These are phyloP conservation scores for Chironomus tepperi DNA, from an alignment of 1,140 invertebrate species.

Conservation along the genomic window DNA sequence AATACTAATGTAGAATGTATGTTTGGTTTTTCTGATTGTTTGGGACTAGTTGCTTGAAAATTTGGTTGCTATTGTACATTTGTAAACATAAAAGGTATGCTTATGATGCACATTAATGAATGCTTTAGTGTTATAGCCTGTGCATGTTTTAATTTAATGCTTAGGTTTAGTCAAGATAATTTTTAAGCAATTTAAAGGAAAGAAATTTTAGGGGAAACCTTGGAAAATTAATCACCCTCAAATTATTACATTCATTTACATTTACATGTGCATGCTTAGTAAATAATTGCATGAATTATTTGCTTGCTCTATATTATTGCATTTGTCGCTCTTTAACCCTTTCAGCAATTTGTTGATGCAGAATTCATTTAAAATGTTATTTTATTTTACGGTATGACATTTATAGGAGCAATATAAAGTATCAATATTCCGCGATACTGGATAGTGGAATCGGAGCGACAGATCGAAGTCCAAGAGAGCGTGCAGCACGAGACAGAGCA, in stretches of 20 bases:
- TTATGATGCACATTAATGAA: background rate
- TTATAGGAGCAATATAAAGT: slow-evolving; percentile 44
- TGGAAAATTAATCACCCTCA: too few species aligned
- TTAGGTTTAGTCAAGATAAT: background rate
- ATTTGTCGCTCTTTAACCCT: background rate
- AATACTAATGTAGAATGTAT: background rate
- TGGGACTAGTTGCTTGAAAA: background rate
- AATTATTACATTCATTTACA: background rate
- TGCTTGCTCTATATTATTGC: background rate
- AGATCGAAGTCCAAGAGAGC: slow-evolving; percentile 55
- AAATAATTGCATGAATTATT: background rate
- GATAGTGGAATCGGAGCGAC: slow-evolving; percentile 47
- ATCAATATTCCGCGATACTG: slow-evolving; percentile 56
- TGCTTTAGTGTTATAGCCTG: too few species aligned
- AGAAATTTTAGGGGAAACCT: background rate
- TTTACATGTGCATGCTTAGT: background rate
- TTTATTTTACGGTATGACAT: slow-evolving; percentile 27
- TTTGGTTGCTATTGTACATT: background rate
- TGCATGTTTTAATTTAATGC: background rate
- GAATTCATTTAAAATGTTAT: too few species aligned
- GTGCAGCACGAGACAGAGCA: slow-evolving; percentile 51
- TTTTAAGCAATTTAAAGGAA: too few species aligned
- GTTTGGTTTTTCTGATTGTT: background rate
- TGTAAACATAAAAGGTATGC: background rate
- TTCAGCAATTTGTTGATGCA: too few species aligned